These are phyloP conservation scores for Peromyscus nudipes DNA, from an alignment of 2,797 vertebrate genomes.

Conservation along the genomic window DNA sequence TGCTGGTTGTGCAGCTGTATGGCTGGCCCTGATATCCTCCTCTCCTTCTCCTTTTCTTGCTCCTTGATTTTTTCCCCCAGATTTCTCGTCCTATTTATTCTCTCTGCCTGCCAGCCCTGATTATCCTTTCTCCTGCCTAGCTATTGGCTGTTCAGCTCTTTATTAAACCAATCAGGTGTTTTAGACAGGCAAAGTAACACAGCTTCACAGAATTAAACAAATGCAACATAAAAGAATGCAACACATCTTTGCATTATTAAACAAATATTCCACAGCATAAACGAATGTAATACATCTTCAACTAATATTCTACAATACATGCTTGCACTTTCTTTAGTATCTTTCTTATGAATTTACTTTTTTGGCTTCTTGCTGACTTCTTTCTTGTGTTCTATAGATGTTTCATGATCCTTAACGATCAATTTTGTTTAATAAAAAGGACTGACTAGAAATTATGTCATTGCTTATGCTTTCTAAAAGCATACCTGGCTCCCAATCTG, in stretches of 20 bases:
- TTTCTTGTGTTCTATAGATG: not conserved
- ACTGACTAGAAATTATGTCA: not conserved
- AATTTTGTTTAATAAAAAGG: slow-evolving; percentile 14
- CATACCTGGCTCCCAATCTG: not conserved
- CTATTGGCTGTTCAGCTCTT: not conserved
- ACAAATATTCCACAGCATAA: not conserved
- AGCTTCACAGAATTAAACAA: not conserved
- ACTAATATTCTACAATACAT: not conserved
- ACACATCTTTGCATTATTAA: not conserved
- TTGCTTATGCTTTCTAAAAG: not conserved
- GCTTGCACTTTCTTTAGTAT: not conserved
- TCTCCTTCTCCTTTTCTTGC: not conserved
- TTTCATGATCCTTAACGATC: not conserved
- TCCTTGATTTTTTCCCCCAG: too few relatives aligned
- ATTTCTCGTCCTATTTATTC: not conserved
- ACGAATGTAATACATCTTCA: not conserved
- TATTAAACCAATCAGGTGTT: not conserved
- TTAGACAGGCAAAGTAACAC: not conserved
- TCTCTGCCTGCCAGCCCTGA: not conserved
- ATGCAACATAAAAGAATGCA: not conserved
- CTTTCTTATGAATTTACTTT: slow-evolving; percentile 17
- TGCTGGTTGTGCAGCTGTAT: not conserved
- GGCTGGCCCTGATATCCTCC: not conserved
- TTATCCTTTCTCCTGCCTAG: not conserved
- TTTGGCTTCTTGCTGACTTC: not conserved